phyloP scores from a whole-genome alignment of 2,113 vertebrate species.

The Dasypus novemcinctus region DNA sequence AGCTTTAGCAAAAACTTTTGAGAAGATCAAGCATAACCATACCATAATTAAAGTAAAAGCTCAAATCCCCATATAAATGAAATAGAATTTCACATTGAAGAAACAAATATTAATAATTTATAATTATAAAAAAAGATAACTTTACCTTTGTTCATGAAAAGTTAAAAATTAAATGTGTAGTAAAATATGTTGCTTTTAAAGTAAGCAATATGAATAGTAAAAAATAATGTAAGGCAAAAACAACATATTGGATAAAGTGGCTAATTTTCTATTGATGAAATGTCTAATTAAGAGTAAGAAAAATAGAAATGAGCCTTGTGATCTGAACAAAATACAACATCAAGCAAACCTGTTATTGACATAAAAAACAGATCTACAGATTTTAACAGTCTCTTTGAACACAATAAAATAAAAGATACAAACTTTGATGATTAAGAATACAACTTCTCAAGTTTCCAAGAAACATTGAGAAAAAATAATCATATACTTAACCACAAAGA shows the following conservation, averaged over 20 bases:
- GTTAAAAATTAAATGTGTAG: background rate
- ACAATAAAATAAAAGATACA: background rate
- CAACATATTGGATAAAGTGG: background rate
- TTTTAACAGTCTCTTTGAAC: background rate
- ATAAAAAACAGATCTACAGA: background rate
- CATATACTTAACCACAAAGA: background rate
- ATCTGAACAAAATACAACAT: background rate
- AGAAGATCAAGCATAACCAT: background rate
- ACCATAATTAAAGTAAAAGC: background rate
- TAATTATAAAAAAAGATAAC: background rate
- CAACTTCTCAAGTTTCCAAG: background rate
- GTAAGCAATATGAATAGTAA: background rate
- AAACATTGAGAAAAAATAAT: background rate
- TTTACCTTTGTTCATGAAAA: background rate
- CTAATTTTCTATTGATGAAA: background rate
- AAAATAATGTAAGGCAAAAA: background rate
- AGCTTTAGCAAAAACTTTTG: background rate
- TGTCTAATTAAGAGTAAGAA: background rate
- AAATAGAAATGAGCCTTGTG: background rate
- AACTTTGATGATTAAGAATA: background rate
- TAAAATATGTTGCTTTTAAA: background rate
- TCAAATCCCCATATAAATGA: background rate
- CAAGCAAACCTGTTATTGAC: background rate
- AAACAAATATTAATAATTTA: background rate
- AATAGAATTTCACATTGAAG: background rate